A percentile compares a stretch with the other conserved stretches of the same genome.
These are phyloP conservation scores for Ptiloglossa arizonensis DNA, from an alignment of 1,140 invertebrate genomes.

Conservation along the genomic window DNA sequence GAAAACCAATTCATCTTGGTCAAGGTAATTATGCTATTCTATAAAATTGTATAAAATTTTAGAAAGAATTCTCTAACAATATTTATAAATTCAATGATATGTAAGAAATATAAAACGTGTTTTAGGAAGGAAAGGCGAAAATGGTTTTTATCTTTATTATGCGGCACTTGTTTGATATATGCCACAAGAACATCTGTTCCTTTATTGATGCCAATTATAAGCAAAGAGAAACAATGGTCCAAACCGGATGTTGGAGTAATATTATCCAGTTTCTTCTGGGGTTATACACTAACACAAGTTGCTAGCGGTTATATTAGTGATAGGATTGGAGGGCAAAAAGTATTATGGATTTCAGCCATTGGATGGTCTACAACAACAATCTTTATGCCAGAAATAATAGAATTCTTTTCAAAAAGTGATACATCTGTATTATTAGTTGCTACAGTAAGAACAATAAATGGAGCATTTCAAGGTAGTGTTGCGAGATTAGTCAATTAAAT, in stretches of 20 bases:
- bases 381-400: constrained; percentile 86
- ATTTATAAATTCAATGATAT: not conserved
- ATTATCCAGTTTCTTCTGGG: constrained; percentile 90
- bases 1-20: constrained; percentile 48
- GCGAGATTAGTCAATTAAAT: not conserved
- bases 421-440: constrained; percentile 85
- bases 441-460: constrained; percentile 85
- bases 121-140: constrained; percentile 81
- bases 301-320: constrained; percentile 88
- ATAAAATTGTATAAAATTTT: not conserved
- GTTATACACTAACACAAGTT: constrained; percentile 89
- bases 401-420: constrained; percentile 82
- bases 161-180: constrained; percentile 87
- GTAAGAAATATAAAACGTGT: constrained; percentile 21
- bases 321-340: constrained; percentile 86
- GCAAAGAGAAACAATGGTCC: constrained; percentile 87
- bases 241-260: constrained; percentile 88
- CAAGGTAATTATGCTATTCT: constrained; percentile 35
- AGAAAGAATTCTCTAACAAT: not conserved
- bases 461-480: constrained; percentile 85
- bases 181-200: constrained; percentile 87
- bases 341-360: constrained; percentile 85
- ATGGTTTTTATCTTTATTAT: constrained; percentile 86
- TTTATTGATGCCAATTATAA: constrained; percentile 85
- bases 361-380: constrained; percentile 88